Evolutionary conservation across 1,140 invertebrate genomes (phyloP), one percentile per base, ranked within the genome.

Genomic region (Lycorma delicatula): DNA sequence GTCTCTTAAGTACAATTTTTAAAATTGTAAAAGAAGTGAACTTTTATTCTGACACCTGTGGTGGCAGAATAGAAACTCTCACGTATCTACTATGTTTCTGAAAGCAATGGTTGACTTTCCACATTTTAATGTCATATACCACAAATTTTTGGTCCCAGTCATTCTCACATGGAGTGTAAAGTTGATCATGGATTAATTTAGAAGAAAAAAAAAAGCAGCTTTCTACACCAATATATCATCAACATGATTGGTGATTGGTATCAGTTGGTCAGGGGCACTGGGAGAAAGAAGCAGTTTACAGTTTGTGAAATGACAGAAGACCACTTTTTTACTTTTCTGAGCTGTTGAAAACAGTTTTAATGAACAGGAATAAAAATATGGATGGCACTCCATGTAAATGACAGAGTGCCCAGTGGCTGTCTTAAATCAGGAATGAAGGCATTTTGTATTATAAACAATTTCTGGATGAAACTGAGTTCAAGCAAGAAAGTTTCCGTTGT

Each of bases 21-120:
- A 54, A n/a, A 28, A 57, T 46, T 50, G 66, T 13, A 59, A 60
- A 47, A 48, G 66, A 20, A 51, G n/a, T 66, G 23, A 66, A 61
- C 48, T 61, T 70, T 29, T 70, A 69, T 59, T 71, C 65, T 49
- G 68, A 72, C 54, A 63, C 56, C 11, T 71, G 70, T 18, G 50
- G 28, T 13, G 66, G 69, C 71, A 71, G 59, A 72, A 70, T 58
- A 71, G 69, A 60, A 71, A 71, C 54, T 58, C 56, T 50, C n/a
- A n/a, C n/a, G 46, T 69, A 18, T 25, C 54, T 46, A 54, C 57
- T 16, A 67, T 67, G 65, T 67, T 65, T 44, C 52, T 63, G 12
- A 44, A 38, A 16, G 18, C 41, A 9, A 47, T n/a, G n/a, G 64
- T 11, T 34, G 26, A 51, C 6, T 11, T 11, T 16, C 5, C n/a